Base-by-base conservation (phyloP, 2,797 vertebrate genomes). In the Borostomias antarcticus region DNA sequence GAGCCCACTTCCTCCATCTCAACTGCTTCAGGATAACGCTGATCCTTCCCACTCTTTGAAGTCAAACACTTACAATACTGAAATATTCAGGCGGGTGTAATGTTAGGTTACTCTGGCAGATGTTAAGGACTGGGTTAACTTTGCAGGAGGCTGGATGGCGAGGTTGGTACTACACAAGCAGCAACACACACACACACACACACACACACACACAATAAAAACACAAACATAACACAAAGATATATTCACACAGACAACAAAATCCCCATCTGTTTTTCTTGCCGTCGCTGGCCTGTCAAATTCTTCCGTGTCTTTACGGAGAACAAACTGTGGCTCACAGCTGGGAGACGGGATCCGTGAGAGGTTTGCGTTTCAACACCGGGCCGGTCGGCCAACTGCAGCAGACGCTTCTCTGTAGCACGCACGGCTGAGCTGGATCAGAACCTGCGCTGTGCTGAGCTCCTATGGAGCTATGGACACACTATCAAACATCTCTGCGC, bases 41-140 rank as follows among this genome's bases (percentile, higher is more conserved):
- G 17, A 32, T 43, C 52, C 33, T 30, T 43, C 29, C 30, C 51
- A n/a, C 52, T 48, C 28, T 57, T 62, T 62, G 32, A 50, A 56
- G 53, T 32, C 21, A n/a, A 30, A 56, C 35, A 23, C 25, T 21
- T 56, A 37, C n/a, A n/a, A n/a, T n/a, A n/a, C n/a, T 28, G 17
- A 30, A 21, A 28, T 51, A 23, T 15, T 47, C 17, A n/a, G 40
- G 37, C 29, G 28, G 25, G 11, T 26, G 37, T 47, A 25, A 47
- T 60, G 21, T 6, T 40, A 37, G 25, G 57, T 25, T 40, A 37
- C 33, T 5, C 23, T 17, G 57, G 21, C 57, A 58, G 33, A 58
- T 58, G 57, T 37, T 21, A 40, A 8, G 21, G 33, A 21, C 6
- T 28, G 25, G 17, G 26, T 53, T 29, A 25, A 29, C 15, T 4